Percentiles rank a stretch among this genome's conserved stretches.
phyloP scores from a whole-genome alignment of 2,888 invertebrate genomes.

The Blastobasis lacticolella region DNA sequence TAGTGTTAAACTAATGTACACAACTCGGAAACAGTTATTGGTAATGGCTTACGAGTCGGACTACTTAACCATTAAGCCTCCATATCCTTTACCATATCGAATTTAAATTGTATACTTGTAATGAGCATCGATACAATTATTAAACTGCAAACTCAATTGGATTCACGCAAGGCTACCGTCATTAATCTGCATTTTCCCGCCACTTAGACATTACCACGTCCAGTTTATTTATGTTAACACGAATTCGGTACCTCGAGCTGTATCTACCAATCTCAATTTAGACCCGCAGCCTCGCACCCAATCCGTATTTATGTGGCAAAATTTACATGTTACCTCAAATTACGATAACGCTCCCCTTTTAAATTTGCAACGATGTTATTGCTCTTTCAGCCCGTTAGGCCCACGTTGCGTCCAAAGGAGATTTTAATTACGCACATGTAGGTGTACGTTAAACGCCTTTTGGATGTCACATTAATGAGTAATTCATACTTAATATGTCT shows the following conservation, averaged over 20 bases:
- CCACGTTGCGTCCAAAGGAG: too few relatives aligned
- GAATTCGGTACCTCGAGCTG: not conserved
- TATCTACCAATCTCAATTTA: not conserved
- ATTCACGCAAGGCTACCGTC: not conserved
- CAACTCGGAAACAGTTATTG: too few relatives aligned
- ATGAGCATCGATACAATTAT: not conserved
- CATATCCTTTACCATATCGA: too few relatives aligned
- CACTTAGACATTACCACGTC: not conserved
- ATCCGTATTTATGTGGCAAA: not conserved
- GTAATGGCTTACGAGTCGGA: too few relatives aligned
- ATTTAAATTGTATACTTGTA: not conserved
- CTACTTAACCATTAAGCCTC: too few relatives aligned
- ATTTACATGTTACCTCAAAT: not conserved
- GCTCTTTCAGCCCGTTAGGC: too few relatives aligned
- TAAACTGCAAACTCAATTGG: not conserved
- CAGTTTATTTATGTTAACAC: not conserved
- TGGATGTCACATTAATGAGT: too few relatives aligned
- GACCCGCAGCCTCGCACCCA: not conserved
- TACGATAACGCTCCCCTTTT: not conserved
- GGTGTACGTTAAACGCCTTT: too few relatives aligned
- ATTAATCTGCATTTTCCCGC: not conserved
- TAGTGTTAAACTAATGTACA: too few relatives aligned
- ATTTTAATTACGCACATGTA: too few relatives aligned
- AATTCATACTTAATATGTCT: too few relatives aligned
- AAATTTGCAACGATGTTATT: too few relatives aligned